Conservation (phyloP, 2,888 invertebrate genomes). For the Agrotis clavis region DNA sequence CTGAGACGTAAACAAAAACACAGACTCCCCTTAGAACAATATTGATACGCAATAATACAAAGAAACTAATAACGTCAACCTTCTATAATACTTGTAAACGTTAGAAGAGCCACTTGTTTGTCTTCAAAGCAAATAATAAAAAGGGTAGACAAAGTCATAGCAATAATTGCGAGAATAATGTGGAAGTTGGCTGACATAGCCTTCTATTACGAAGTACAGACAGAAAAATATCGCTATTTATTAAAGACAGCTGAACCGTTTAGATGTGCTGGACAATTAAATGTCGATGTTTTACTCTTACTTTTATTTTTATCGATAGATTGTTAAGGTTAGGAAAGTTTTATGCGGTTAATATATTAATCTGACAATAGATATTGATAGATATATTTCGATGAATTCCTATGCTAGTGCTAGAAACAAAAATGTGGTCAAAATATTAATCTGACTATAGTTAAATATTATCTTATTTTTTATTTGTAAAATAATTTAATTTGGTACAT, state of each 20-base stretch:
- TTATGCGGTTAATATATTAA: background rate
- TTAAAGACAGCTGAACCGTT: conserved; percentile 79
- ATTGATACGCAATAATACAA: conserved; percentile 58
- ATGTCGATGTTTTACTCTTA: conserved; percentile 61
- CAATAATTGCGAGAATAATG: conserved; percentile 78
- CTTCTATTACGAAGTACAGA: conserved; percentile 69
- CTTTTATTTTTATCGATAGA: conserved; percentile 40
- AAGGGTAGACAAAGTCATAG: conserved; percentile 69
- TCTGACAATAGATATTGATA: background rate
- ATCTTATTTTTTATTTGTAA: background rate
- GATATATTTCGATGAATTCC: no score
- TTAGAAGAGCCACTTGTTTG: conserved; percentile 66
- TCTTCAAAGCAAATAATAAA: conserved; percentile 72
- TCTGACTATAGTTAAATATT: no score
- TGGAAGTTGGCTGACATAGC: conserved; percentile 72
- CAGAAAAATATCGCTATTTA: conserved; percentile 81
- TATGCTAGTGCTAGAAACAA: no score
- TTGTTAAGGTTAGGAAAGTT: background rate
- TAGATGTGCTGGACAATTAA: conserved; percentile 56
- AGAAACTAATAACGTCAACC: conserved; percentile 61
- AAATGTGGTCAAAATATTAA: no score
- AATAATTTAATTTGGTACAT: background rate
- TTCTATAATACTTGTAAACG: conserved; percentile 63
- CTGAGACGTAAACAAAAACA: conserved; percentile 31
- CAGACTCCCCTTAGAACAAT: conserved; percentile 34